phyloP scores from a whole-genome alignment of 2,888 invertebrate species.

The Chaetogeoica ovagalla region DNA sequence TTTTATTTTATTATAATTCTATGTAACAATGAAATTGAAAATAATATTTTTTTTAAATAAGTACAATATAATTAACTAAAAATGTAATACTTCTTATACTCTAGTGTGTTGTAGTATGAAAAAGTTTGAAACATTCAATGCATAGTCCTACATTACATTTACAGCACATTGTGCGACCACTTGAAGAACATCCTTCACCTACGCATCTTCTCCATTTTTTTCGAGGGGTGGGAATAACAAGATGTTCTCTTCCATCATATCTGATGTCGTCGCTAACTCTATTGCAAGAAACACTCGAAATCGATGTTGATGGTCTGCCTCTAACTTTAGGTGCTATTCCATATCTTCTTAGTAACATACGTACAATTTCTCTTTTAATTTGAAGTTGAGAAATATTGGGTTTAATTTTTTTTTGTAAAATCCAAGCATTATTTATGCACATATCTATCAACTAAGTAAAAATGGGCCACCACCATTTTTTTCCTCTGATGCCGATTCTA shows the following conservation, averaged over 20 bases:
- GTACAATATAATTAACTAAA: background rate
- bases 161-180: background rate
- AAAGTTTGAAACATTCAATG: constrained; percentile 16
- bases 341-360: constrained; percentile 25
- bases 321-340: background rate
- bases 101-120: constrained; percentile 6
- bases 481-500: no score
- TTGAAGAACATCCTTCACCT: no score
- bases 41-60: background rate
- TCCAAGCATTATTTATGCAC: no score
- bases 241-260: constrained; percentile 1
- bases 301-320: background rate
- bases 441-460: no score
- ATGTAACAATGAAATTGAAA: constrained; percentile 3
- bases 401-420: no score
- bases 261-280: background rate
- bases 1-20: background rate
- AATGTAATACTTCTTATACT: constrained; percentile 6
- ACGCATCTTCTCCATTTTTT: background rate
- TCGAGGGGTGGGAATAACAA: background rate
- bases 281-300: no score
- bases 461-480: no score
- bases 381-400: no score
- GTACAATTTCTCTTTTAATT: no score
- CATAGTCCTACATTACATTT: constrained; percentile 6